Conservation (phyloP, 2,888 invertebrate species). For the Tortricodes alternella region DNA sequence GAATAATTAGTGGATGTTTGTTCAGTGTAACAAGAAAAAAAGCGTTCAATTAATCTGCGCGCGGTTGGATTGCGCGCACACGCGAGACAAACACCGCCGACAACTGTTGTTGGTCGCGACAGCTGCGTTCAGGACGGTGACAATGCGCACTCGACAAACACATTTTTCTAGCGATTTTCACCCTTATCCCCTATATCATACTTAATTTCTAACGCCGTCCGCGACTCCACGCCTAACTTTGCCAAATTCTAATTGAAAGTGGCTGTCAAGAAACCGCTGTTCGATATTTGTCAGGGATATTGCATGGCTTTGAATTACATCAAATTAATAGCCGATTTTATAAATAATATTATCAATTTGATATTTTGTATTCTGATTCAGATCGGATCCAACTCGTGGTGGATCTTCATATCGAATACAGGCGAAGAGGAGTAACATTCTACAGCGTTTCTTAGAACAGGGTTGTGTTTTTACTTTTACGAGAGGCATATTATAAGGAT, state of each 20-base stretch:
- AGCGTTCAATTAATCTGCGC: conserved; percentile 26
- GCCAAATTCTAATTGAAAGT: conserved; percentile 59
- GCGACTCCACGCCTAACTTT: conserved; percentile 39
- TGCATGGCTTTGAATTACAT: conserved; percentile 58
- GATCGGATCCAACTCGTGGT: conserved; percentile 36
- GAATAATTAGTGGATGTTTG: conserved; percentile 23
- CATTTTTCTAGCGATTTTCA: conserved; percentile 40
- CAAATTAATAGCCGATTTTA: conserved; percentile 58
- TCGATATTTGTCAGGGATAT: conserved; percentile 66
- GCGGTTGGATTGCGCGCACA: conserved; percentile 45
- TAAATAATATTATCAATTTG: conserved; percentile 52
- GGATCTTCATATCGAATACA: conserved; percentile 22
- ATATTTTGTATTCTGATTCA: conserved; percentile 38
- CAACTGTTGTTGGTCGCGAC: conserved; percentile 80
- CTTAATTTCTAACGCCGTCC: conserved; percentile 43
- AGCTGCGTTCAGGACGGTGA: conserved; percentile 71
- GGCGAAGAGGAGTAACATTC: background rate
- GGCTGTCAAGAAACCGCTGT: conserved; percentile 65
- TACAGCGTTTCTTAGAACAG: background rate
- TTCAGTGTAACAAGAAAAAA: conserved; percentile 26
- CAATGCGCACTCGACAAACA: conserved; percentile 34
- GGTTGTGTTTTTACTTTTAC: background rate
- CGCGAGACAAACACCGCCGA: conserved; percentile 69
- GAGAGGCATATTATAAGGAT: background rate
- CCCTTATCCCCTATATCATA: conserved; percentile 44